Conservation (phyloP, 2,113 vertebrate genomes). For the Aspiorhynchus laticeps region DNA sequence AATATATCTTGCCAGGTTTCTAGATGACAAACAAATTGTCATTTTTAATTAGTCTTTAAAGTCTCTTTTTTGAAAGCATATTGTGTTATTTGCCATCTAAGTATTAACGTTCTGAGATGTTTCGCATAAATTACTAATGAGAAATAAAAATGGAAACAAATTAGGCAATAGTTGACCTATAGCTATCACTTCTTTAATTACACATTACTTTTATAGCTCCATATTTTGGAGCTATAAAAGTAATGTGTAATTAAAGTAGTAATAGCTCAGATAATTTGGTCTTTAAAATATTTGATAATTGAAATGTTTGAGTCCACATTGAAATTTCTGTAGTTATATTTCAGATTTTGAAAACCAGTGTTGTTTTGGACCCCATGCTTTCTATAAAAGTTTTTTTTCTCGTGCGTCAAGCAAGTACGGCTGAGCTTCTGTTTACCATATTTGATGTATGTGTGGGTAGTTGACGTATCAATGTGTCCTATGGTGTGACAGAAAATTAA, state of each 20-base stretch:
- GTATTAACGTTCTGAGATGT: background rate
- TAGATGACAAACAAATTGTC: background rate
- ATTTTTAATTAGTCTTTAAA: background rate
- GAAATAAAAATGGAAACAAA: background rate
- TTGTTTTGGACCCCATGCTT: background rate
- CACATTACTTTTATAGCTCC: too few species aligned
- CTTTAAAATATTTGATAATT: background rate
- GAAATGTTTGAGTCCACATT: background rate
- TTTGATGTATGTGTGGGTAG: too few species aligned
- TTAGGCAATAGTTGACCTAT: background rate
- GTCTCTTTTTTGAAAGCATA: background rate
- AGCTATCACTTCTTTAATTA: too few species aligned
- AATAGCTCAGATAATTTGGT: background rate
- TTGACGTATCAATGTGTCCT: too few species aligned
- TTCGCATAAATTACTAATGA: background rate
- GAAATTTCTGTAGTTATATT: background rate
- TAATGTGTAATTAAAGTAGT: background rate
- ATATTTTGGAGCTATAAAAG: background rate
- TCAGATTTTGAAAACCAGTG: background rate
- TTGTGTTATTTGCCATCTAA: background rate
- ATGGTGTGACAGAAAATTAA: too few species aligned
- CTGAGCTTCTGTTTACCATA: background rate
- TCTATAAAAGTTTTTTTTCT: background rate
- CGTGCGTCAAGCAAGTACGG: background rate
- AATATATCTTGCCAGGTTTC: background rate